A percentile compares a stretch with the other conserved stretches of the same genome.
Conservation (phyloP, 2,797 vertebrate genomes). For the Furcifer pardalis region DNA sequence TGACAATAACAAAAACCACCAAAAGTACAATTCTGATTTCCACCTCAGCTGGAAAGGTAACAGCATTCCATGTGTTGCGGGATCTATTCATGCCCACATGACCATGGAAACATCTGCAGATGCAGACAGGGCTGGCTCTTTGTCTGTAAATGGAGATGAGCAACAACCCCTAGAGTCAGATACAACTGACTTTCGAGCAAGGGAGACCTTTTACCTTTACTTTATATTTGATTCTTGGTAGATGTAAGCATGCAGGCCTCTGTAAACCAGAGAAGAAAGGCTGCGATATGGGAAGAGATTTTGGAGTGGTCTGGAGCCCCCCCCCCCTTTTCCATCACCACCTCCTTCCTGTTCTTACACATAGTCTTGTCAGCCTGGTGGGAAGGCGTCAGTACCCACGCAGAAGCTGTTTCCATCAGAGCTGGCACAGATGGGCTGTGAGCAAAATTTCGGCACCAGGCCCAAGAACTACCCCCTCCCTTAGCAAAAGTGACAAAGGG, state of each 20-base stretch:
- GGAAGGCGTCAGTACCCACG: conserved; percentile 19
- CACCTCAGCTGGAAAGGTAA: too few relatives aligned
- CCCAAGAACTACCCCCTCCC: conserved; percentile 4
- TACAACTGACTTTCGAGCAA: too few relatives aligned
- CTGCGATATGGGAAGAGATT: neutral
- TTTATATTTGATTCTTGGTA: neutral
- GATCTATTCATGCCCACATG: too few relatives aligned
- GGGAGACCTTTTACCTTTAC: too few relatives aligned
- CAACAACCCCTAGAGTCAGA: too few relatives aligned
- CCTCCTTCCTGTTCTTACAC: conserved; percentile 23
- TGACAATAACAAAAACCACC: neutral
- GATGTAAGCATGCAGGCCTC: neutral
- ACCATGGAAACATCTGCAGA: too few relatives aligned
- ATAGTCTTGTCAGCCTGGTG: conserved; percentile 18
- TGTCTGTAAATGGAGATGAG: too few relatives aligned
- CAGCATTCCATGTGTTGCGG: too few relatives aligned
- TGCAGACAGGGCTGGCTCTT: too few relatives aligned
- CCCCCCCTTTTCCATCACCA: neutral
- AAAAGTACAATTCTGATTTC: neutral
- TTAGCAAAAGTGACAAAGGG: conserved; percentile 18
- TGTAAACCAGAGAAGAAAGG: neutral
- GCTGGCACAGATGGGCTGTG: conserved; percentile 31
- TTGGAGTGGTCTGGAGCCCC: conserved; percentile 17
- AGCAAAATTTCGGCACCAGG: conserved; percentile 18
- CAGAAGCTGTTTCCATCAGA: conserved; percentile 34